Base-by-base conservation (phyloP, 1,140 invertebrate species). In the Brachionus angularis region DNA sequence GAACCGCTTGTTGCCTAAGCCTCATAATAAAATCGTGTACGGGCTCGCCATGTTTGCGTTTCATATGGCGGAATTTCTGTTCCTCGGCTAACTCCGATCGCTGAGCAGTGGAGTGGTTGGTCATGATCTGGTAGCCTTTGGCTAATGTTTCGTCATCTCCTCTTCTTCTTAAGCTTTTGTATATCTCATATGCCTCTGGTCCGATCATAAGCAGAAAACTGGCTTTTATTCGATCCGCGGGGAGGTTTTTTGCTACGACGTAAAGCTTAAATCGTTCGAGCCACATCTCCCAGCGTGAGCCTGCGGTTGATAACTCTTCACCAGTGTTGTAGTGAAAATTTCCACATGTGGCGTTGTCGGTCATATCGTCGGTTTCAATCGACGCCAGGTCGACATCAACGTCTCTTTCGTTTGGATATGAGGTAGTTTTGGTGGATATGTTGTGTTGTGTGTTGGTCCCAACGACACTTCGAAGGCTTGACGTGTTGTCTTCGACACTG, bases 1-100 rank as follows among this genome's bases (percentile, higher is more conserved):
- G 50, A 1, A 33, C n/a, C 7, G 53, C 53, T 25, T 58, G 53
- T 5, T 58, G 53, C 0, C 53, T n/a, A 1, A 58, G 25, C 8
- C 53, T 23, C 53, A 58, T 58, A 0, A 34, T 23, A 33, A 36
- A 36, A 33, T 58, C 53, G 53, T 58, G 53, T 5, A 58, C 33
- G 16, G 53, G 53, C 16, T 58, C 53, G 5, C 53, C 53, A 2
- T 58, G 14, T 18, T 33, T 1, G 7, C 53, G 16, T 23, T 36
- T 58, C 31, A 58, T 58, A 33, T 58, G 31, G 0, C 33, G 12
- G 33, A 58, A 58, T n/a, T 58, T 58, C 23, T 58, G 53, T 18
- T 58, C 53, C 14, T 36, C 31, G 12, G 33, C 31, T 3, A 58
- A 36, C 39, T 58, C 53, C 7, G 31, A 58, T 1, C 53, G 12